Evolutionary conservation across 2,888 invertebrate species (phyloP).

Genomic region (Trissolcus brochymenae): DNA sequence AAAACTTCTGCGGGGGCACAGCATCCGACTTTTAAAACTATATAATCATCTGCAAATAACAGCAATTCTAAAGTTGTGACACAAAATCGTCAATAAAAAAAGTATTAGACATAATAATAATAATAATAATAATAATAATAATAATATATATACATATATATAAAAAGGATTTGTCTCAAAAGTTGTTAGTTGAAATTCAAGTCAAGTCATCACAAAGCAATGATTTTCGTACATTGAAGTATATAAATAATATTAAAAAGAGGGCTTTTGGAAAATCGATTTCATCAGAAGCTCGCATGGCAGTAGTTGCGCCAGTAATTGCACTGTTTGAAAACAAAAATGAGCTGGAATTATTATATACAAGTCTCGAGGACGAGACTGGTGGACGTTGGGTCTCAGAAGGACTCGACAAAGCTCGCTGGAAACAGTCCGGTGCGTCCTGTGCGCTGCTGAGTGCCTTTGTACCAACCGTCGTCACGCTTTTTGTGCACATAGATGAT

Average conservation of each 20-base stretch:
- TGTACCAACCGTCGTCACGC: constrained; percentile 96
- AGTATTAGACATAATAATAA: no score
- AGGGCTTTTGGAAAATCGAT: background rate
- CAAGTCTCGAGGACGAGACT: constrained; percentile 75
- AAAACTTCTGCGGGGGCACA: no score
- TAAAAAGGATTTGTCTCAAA: no score
- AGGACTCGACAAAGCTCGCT: constrained; percentile 92
- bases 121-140: no score
- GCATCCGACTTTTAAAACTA: no score
- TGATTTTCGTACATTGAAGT: no score
- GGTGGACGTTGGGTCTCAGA: constrained; percentile 75
- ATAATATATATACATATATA: no score
- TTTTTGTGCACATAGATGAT: constrained; percentile 94
- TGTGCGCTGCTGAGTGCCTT: constrained; percentile 92
- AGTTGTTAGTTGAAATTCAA: no score
- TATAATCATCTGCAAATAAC: no score
- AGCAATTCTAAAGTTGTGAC: no score
- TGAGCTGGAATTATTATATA: constrained; percentile 66
- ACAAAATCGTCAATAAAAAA: no score
- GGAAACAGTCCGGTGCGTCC: constrained; percentile 96
- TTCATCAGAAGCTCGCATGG: background rate
- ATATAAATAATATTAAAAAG: background rate
- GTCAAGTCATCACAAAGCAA: no score
- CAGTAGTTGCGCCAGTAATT: background rate
- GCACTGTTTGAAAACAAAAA: background rate